phyloP scores from a whole-genome alignment of 2,888 invertebrate species.

The Troilus luridus region DNA sequence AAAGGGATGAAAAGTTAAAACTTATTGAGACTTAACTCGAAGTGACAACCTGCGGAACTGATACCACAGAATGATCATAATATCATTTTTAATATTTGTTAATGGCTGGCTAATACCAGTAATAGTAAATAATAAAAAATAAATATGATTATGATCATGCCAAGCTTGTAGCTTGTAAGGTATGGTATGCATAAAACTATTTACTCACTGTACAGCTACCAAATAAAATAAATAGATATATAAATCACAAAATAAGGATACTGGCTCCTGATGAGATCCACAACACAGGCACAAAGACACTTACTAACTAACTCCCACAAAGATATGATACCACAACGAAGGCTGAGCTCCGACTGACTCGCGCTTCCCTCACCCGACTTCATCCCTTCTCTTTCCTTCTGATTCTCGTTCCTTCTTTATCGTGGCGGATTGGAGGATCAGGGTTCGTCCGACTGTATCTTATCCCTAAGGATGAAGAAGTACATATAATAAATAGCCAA shows the following conservation, averaged over 20 bases:
- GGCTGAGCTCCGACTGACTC: neutral
- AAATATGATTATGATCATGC: too few relatives aligned
- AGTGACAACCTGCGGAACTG: too few relatives aligned
- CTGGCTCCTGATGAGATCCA: neutral
- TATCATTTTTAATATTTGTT: too few relatives aligned
- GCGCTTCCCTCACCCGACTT: neutral
- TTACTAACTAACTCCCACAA: neutral
- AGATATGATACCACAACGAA: neutral
- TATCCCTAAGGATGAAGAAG: too few relatives aligned
- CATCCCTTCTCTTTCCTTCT: neutral
- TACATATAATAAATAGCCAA: too few relatives aligned
- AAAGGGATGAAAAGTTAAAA: too few relatives aligned
- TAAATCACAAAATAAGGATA: neutral
- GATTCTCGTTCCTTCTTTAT: too few relatives aligned
- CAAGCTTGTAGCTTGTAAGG: slow-evolving; percentile 1
- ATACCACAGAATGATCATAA: too few relatives aligned
- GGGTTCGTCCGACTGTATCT: neutral
- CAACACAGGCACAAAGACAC: neutral
- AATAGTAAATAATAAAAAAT: neutral
- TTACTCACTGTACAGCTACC: neutral
- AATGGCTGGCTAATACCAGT: neutral
- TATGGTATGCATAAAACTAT: neutral
- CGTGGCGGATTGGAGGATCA: neutral
- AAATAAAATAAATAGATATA: neutral
- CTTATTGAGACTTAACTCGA: too few relatives aligned